Evolutionary conservation across 1,140 invertebrate genomes (phyloP).

Genomic region (Rhagoletis zephyria): DNA sequence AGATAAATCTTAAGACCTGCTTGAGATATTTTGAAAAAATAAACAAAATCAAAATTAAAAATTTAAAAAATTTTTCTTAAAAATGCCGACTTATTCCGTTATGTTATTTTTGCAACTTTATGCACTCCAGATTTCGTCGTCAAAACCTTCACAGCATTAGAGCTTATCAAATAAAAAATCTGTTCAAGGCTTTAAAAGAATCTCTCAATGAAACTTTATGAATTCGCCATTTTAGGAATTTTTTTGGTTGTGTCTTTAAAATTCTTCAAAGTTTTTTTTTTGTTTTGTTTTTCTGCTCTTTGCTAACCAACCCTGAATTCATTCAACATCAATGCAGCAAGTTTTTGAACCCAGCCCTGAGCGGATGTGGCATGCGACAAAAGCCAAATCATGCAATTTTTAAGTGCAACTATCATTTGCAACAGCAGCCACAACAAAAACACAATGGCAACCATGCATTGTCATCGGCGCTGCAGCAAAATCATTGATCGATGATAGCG

Average conservation of each 20-base stretch:
- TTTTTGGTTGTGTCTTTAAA: background rate
- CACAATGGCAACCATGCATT: background rate
- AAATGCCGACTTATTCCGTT: too few species aligned
- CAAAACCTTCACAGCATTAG: too few species aligned
- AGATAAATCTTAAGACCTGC: too few species aligned
- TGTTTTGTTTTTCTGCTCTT: background rate
- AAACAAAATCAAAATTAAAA: too few species aligned
- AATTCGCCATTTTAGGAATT: background rate
- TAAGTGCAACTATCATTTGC: background rate
- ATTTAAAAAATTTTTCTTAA: too few species aligned
- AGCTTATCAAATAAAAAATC: too few species aligned
- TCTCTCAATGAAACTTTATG: background rate
- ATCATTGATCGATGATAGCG: background rate
- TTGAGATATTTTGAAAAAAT: too few species aligned
- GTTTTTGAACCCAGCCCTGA: slow-evolving; percentile 17
- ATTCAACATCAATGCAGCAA: background rate
- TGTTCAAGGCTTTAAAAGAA: too few species aligned
- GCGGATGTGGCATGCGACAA: slow-evolving; percentile 6
- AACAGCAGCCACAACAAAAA: background rate
- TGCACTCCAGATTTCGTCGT: too few species aligned
- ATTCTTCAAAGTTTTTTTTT: background rate
- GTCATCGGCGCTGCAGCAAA: background rate
- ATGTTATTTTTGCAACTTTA: too few species aligned
- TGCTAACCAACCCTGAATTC: background rate
- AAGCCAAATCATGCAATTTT: slow-evolving; percentile 12